Evolutionary conservation across 2,888 invertebrate genomes (phyloP), one percentile per base, ranked within the genome.

Genomic region (Volucella inanis): DNA sequence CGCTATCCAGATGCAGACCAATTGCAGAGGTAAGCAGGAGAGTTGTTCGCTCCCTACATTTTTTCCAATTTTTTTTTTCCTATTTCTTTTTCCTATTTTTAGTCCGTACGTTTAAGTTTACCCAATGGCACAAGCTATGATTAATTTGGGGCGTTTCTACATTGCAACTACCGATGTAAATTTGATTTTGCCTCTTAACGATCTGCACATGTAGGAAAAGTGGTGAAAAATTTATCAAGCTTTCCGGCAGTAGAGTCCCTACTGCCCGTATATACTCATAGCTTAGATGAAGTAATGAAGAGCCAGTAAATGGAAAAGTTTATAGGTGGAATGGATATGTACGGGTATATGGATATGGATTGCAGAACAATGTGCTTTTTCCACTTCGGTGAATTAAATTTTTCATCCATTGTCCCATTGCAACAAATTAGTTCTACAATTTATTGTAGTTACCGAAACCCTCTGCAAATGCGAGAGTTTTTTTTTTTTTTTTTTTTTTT

Each of bases 131-230:
- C 72, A 72, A 61, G 72, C 72, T 65, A 79, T 79, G 79, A 79
- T 79, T 79, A 79, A 72, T 79, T 79, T 79, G 54, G 65, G 52
- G 14, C 79, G 59, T 79, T 79, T 79, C 71, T 79, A 59, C 72
- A 67, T 54, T 67, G 65, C 78, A 62, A 55, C 70, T 68, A 77
- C 68, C 77, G 47, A 77, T 77, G 68, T 18, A 67, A 79, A 67
- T 72, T 79, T 79, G 72, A 79, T 79, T 72, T 72, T 79, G 79
- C 67, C 79, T 79, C 61, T 79, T 72, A 67, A 47, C 61, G 71
- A 65, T 71, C 65, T 45, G 43, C 49, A 55, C 59, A 57, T 41
- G 54, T n/a, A 49, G 41, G 49, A 11, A 64, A 6, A 22, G 52
- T 59, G 15, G 43, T 72, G 41, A 79, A 79, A 72, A 67, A 61